Conservation (phyloP, 2,113 vertebrate species). For the Gallinago jamesoni region DNA sequence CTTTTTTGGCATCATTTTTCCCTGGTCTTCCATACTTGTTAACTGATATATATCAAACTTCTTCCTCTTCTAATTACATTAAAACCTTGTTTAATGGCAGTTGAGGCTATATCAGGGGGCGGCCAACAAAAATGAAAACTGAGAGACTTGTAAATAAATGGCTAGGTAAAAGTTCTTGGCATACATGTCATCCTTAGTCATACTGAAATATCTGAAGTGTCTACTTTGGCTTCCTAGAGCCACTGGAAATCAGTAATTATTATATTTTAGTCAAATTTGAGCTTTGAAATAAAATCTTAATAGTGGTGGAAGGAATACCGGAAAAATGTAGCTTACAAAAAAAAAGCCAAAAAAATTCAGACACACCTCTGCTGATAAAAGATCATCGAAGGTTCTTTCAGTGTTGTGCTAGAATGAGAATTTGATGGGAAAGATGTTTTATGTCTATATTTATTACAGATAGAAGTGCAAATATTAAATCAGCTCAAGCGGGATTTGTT, state of each 20-base stretch:
- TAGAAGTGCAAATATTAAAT: not conserved
- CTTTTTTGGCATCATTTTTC: not conserved
- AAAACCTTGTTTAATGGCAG: not conserved
- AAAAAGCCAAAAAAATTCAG: not conserved
- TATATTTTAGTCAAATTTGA: not conserved
- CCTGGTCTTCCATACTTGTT: not conserved
- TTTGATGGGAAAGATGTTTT: not conserved
- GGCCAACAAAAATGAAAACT: not conserved
- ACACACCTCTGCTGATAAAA: not conserved
- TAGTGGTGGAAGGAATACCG: not conserved
- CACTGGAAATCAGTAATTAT: not conserved
- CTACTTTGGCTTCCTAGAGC: not conserved
- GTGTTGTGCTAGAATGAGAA: not conserved
- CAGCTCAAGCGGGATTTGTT: not conserved
- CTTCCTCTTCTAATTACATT: not conserved
- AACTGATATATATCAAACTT: not conserved
- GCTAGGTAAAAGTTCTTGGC: not conserved
- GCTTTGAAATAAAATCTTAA: not conserved
- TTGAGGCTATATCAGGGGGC: not conserved
- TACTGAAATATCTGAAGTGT: not conserved
- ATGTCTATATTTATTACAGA: not conserved
- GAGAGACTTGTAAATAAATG: not conserved
- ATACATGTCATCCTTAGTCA: not conserved
- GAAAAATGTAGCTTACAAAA: not conserved
- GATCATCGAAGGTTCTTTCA: not conserved